Percentiles rank a stretch among this genome's conserved stretches.
Evolutionary conservation across 2,113 vertebrate genomes (phyloP).

Genomic region (Heterotis niloticus): DNA sequence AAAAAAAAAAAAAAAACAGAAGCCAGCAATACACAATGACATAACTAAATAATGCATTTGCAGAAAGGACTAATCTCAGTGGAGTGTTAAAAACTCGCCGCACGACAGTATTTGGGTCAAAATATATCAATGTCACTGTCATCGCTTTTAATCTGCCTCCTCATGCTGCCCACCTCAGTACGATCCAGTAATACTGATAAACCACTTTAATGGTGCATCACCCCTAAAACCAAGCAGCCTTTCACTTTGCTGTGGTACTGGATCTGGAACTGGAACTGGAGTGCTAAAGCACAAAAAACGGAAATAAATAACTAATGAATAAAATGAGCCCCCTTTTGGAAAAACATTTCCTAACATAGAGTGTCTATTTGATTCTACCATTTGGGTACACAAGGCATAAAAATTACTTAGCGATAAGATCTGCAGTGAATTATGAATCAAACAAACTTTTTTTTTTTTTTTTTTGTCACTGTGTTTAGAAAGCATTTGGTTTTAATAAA

Average conservation of each 20-base stretch:
- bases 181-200: not conserved
- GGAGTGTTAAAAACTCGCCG: not conserved
- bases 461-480: no score
- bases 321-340: not conserved
- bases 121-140: not conserved
- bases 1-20: no score
- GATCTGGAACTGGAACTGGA: not conserved
- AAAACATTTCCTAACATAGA: not conserved
- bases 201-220: not conserved
- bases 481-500: no score
- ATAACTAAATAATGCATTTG: no score
- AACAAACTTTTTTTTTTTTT: no score
- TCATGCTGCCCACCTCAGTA: not conserved
- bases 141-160: not conserved
- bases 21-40: no score
- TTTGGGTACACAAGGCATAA: not conserved
- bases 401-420: no score
- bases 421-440: no score
- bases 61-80: no score
- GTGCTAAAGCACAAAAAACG: not conserved
- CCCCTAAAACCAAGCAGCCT: not conserved
- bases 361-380: not conserved
- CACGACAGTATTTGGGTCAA: not conserved
- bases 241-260: not conserved
- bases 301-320: not conserved